These are phyloP conservation scores for Netelia virgata DNA, from an alignment of 2,888 invertebrate genomes.

Conservation along the genomic window DNA sequence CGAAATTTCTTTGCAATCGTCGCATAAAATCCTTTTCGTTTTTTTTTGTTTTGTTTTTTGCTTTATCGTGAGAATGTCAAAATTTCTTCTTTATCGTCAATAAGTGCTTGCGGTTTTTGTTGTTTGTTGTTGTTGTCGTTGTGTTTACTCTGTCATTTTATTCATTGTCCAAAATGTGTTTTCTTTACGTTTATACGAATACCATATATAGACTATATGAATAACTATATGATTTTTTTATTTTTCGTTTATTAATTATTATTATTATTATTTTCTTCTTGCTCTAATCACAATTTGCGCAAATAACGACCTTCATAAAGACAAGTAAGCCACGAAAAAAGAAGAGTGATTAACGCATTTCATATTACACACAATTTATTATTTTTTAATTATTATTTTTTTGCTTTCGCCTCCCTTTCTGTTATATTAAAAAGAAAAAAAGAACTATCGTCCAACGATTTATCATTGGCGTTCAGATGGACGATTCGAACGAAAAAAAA, in stretches of 20 bases:
- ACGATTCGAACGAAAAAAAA: slow-evolving; percentile 24
- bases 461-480: slow-evolving; percentile 46
- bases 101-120: slow-evolving; percentile 9
- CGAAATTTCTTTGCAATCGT: slow-evolving; percentile 28
- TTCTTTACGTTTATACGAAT: slow-evolving; percentile 70
- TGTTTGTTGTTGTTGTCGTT: slow-evolving; percentile 36
- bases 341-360: slow-evolving; percentile 54
- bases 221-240: slow-evolving; percentile 77
- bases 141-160: slow-evolving; percentile 17
- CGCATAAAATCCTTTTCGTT: slow-evolving; percentile 23
- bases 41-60: neutral
- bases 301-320: slow-evolving; percentile 79
- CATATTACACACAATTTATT: slow-evolving; percentile 54
- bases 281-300: slow-evolving; percentile 77
- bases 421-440: slow-evolving; percentile 4
- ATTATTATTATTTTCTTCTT: slow-evolving; percentile 52
- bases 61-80: slow-evolving; percentile 37
- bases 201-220: slow-evolving; percentile 74
- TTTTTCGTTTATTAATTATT: slow-evolving; percentile 59
- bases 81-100: slow-evolving; percentile 8
- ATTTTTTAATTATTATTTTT: slow-evolving; percentile 46
- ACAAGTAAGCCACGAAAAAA: slow-evolving; percentile 78
- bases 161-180: slow-evolving; percentile 66
- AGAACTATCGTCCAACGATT: slow-evolving; percentile 37
- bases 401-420: neutral